phyloP scores from a whole-genome alignment of 2,888 invertebrate genomes.

The Drosophila vallismaia region DNA sequence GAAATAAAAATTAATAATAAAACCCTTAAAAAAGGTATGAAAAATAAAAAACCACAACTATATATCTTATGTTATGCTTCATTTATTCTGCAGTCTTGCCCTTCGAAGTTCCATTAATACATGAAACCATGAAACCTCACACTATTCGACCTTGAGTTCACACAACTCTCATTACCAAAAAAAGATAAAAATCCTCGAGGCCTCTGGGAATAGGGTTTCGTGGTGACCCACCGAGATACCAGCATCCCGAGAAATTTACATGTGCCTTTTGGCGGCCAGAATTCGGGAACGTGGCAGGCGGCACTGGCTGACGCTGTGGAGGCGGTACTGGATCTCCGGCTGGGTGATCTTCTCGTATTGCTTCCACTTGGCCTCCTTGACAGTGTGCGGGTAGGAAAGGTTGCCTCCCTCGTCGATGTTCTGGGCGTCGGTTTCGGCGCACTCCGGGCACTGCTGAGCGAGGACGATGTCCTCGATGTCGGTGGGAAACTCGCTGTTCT shows the following conservation, averaged over 20 bases:
- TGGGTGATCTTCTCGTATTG: conserved; percentile 80
- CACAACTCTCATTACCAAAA: neutral
- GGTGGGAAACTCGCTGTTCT: conserved; percentile 80
- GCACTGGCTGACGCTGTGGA: conserved; percentile 82
- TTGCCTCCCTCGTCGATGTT: conserved; percentile 81
- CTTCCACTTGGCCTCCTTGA: conserved; percentile 70
- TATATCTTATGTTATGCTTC: neutral
- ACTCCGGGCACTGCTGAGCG: conserved; percentile 83
- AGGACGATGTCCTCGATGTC: conserved; percentile 84
- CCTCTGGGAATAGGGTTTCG: neutral
- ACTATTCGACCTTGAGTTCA: neutral
- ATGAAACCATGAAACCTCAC: neutral
- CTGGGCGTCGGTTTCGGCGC: conserved; percentile 82
- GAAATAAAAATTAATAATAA: no score
- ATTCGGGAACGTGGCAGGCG: conserved; percentile 81
- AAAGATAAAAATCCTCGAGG: neutral
- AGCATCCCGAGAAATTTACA: conserved; percentile 29
- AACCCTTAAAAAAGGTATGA: no score
- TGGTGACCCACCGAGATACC: neutral
- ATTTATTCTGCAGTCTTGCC: neutral
- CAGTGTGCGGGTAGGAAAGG: conserved; percentile 65
- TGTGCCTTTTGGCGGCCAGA: conserved; percentile 75
- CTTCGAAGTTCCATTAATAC: neutral
- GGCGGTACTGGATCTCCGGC: conserved; percentile 83
- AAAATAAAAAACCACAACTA: no score